Base-by-base conservation (phyloP, 2,888 invertebrate genomes). In the Pseudoips prasinana region DNA sequence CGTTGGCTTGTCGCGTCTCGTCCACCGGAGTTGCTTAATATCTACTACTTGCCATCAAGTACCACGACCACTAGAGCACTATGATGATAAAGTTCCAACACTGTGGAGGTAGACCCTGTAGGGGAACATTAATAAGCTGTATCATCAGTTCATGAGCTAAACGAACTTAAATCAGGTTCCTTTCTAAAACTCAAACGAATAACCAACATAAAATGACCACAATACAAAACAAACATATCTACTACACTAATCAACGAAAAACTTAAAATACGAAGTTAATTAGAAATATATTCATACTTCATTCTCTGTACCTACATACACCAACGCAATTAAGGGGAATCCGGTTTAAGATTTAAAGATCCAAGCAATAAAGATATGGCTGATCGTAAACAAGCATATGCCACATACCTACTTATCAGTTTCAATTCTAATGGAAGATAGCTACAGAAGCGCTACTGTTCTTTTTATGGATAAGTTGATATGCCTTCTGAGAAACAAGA, bases 381-480 rank as follows among this genome's bases (percentile, higher is more conserved):
- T 64, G 57, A 57, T 67, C 69, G 77, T 82, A 83, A 84, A 85
- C 77, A 73, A 78, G 75, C 84, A 84, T 84, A 87, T 70, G 73
- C 77, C 82, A 87, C 85, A 76, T 82, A 76, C 76, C 76, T 76
- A 77, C 79, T 82, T 84, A 78, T 76, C 78, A 72, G 77, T 75
- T 76, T 78, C 75, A 82, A 80, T 79, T 76, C 74, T 76, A 76
- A 70, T 73, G 61, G 3, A 18, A 20, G 20, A 20, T 20, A n/a
- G 2, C 4, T 20, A 7, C 2, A 20, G 20, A 20, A 7, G 4
- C 4, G 20, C 20, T 20, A 20, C 20, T 20, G 7, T n/a, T 8
- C 22, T 22, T n/a, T 48, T 40, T 33, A 11, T 52, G 35, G 10
- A 34, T 48, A 57, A 1, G 3, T 26, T 5, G 11, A 4, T 10